Base-by-base conservation (phyloP, 1,140 invertebrate species). In the Mycetomoellerius zeteki region DNA sequence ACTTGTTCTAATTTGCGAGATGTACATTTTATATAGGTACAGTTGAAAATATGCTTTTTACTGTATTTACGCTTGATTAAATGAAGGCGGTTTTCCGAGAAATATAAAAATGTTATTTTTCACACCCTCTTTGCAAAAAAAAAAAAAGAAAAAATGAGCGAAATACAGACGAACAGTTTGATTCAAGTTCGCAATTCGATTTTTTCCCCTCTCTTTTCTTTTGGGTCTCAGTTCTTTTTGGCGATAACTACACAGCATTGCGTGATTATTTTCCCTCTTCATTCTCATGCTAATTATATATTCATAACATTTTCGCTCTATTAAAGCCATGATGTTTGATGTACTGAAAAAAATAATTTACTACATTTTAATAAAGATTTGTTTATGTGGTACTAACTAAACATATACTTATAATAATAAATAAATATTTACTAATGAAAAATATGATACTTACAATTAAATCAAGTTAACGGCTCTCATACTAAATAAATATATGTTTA, bases 41-140 rank as follows among this genome's bases (percentile, higher is more conserved):
- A 12, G 10, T 33, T 73, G 30, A 8, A 30, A 56, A 2, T 56
- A 4, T 43, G 2, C 21, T 3, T 14, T 43, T 14, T 0, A 1
- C 21, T 16, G 3, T 21, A 78, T 80, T 69, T 50, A 50, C n/a
- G n/a, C 27, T 2, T 80, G 69, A 67, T 52, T 0, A 6, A 78
- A 67, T 67, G 52, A 67, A 67, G 7, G 8, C 19, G 21, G 19
- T 10, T 14, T 65, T 78, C 37, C 19, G 24, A 19, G 37, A 78
- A 78, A 78, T 64, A 64, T 47, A 77, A 24, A 62, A n/a, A n/a
- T 76, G 19, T 6, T 60, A 60, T 37, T 37, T 24, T 62, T 21
- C 19, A 1, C 16, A 6, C 37, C 14, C 6, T 10, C 24, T 69
- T 64, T 65, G 16, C 10, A 62, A 52, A 27, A 27, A 58, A 52